Evolutionary conservation across 1,140 invertebrate species (phyloP).

Genomic region (Paraescarpia echinospica): DNA sequence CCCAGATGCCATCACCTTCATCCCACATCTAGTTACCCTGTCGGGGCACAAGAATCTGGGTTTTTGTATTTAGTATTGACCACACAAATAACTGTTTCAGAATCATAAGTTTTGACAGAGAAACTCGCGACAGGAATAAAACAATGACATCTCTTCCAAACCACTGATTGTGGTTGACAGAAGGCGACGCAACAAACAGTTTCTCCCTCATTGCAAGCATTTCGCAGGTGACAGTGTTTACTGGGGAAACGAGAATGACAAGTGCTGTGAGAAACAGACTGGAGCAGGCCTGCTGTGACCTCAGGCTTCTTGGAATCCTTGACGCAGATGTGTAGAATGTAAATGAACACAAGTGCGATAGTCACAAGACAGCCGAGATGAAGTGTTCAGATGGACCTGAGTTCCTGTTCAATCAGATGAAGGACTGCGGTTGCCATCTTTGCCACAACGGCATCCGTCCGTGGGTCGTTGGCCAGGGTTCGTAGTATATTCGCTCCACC

Average conservation of each 20-base stretch:
- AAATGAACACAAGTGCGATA: neutral
- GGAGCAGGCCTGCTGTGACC: neutral
- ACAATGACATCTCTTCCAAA: too few relatives aligned
- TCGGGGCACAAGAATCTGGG: neutral
- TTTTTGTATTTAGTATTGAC: too few relatives aligned
- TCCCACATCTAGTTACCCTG: neutral
- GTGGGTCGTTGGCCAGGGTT: slow-evolving; percentile 43
- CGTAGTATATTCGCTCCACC: slow-evolving; percentile 65
- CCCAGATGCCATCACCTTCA: neutral
- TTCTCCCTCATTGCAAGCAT: too few relatives aligned
- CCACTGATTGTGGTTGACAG: too few relatives aligned
- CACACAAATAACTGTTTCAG: too few relatives aligned
- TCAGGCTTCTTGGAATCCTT: neutral
- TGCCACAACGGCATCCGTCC: slow-evolving; percentile 20
- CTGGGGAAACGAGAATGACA: too few relatives aligned
- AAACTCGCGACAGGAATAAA: too few relatives aligned
- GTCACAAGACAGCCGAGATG: neutral
- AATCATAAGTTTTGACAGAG: too few relatives aligned
- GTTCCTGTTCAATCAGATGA: neutral
- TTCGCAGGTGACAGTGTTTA: too few relatives aligned
- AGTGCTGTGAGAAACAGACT: neutral
- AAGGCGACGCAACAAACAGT: too few relatives aligned
- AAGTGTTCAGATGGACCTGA: neutral
- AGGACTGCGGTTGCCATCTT: neutral
- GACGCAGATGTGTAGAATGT: neutral